These are phyloP conservation scores for Bucorvus abyssinicus DNA, from an alignment of 2,797 vertebrate species.

Conservation along the genomic window DNA sequence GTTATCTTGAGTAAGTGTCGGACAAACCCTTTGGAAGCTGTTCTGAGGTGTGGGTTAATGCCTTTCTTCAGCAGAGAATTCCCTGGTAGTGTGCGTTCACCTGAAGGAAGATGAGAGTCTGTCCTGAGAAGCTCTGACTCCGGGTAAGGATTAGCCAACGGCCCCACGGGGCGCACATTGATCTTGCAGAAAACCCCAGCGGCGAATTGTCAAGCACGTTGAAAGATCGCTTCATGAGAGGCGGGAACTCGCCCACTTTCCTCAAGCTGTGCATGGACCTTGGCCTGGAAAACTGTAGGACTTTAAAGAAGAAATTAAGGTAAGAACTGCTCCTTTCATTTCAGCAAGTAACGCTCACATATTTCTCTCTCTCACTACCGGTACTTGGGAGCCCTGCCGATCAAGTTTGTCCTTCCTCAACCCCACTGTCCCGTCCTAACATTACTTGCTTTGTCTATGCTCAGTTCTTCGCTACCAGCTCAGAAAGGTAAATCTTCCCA, in stretches of 20 bases:
- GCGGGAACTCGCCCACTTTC: not conserved
- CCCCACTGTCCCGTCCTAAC: not conserved
- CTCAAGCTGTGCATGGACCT: not conserved
- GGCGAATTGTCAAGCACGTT: not conserved
- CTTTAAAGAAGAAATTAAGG: not conserved
- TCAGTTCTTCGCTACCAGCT: not conserved
- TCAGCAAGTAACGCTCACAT: not conserved
- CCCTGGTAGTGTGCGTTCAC: rapidly evolving
- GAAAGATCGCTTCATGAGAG: not conserved
- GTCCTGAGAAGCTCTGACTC: not conserved
- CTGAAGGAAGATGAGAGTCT: not conserved
- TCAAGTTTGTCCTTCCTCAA: not conserved
- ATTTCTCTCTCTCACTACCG: too few species aligned
- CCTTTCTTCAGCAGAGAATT: not conserved
- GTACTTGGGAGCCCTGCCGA: not conserved
- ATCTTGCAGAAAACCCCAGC: not conserved
- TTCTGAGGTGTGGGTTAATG: not conserved
- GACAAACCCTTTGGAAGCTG: not conserved
- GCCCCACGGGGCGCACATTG: rapidly evolving
- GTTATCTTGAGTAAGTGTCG: not conserved
- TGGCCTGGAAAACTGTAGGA: not conserved
- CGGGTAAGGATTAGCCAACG: not conserved
- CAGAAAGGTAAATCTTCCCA: not conserved
- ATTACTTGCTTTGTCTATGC: not conserved
- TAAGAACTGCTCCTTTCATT: not conserved